Evolutionary conservation across 2,888 invertebrate species (phyloP).

Genomic region (Nasonovia ribisnigri): DNA sequence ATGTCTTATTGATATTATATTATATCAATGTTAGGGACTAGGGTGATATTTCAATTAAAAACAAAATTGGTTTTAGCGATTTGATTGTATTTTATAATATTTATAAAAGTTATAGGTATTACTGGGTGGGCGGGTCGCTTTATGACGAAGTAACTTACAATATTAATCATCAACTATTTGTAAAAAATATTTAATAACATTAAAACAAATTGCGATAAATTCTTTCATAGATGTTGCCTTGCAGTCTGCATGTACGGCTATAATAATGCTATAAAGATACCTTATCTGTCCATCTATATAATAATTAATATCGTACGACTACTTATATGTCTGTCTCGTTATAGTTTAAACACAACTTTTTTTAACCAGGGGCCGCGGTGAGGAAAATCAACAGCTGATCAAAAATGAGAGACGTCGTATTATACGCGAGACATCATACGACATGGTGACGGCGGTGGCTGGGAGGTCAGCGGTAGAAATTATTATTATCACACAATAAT

Average conservation of each 20-base stretch:
- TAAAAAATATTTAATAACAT: not conserved
- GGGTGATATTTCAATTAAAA: not conserved
- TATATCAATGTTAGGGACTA: not conserved
- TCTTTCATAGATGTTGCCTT: not conserved
- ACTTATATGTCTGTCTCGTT: not conserved
- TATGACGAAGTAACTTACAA: not conserved
- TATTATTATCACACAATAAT: not conserved
- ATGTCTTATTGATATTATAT: not conserved
- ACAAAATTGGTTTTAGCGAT: not conserved
- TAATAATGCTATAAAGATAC: no score
- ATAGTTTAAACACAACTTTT: not conserved
- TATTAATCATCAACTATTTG: not conserved
- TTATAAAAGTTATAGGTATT: not conserved
- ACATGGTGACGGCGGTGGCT: not conserved
- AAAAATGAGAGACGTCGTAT: not conserved
- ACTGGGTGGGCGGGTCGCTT: not conserved
- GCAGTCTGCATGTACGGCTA: not conserved
- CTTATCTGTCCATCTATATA: no score
- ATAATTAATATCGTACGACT: no score
- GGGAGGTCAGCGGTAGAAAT: not conserved
- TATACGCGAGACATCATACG: not conserved
- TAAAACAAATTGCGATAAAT: not conserved
- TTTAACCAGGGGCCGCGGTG: not conserved
- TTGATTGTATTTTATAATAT: not conserved
- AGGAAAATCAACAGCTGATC: not conserved